A percentile compares a stretch with the other conserved stretches of the same genome.
Conservation (phyloP, 1,140 invertebrate species). For the Aphidius gifuensis region DNA sequence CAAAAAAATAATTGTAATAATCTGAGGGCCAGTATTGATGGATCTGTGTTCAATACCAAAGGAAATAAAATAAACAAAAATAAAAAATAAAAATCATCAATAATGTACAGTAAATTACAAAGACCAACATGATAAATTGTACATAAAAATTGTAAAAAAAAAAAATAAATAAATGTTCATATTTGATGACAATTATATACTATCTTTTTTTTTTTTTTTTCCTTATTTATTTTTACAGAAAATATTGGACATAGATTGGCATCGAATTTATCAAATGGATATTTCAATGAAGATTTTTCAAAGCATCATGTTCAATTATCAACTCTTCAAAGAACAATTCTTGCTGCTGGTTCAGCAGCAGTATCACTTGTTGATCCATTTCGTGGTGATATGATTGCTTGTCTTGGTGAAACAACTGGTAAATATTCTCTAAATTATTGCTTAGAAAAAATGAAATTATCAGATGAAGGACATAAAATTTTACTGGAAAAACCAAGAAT, state of each 20-base stretch:
- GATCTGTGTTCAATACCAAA: no score
- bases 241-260: constrained; percentile 25
- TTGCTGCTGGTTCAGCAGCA: constrained; percentile 76
- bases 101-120: no score
- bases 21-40: not conserved
- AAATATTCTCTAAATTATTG: constrained; percentile 67
- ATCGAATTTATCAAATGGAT: constrained; percentile 24
- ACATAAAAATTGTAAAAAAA: no score
- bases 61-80: no score
- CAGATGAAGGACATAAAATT: constrained; percentile 69
- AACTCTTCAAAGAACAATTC: constrained; percentile 69
- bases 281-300: constrained; percentile 55
- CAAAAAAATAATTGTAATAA: not conserved
- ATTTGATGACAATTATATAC: not conserved
- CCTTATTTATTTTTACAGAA: constrained; percentile 32
- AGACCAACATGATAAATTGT: no score
- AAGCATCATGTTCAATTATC: constrained; percentile 70
- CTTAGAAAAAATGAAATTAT: constrained; percentile 63
- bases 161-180: no score
- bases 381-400: constrained; percentile 89
- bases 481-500: constrained; percentile 80
- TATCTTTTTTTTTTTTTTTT: constrained; percentile 25
- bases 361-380: constrained; percentile 71
- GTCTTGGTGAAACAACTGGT: constrained; percentile 87
- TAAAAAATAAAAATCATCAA: no score